phyloP scores from a whole-genome alignment of 2,797 vertebrate genomes.

The Coregonus sp. region DNA sequence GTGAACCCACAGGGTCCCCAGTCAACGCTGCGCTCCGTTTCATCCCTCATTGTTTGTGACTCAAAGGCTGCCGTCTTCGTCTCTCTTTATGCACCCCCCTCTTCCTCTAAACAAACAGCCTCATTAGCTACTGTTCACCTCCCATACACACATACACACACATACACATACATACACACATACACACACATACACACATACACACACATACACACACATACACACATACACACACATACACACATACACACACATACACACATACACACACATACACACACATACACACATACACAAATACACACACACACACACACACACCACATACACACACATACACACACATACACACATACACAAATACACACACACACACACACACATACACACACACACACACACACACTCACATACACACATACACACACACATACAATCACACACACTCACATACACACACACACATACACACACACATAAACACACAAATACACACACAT shows the following conservation, averaged over 20 bases:
- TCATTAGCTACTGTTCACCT: slow-evolving; percentile 76
- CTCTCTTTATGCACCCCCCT: slow-evolving; percentile 58
- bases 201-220: neutral
- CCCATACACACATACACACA: slow-evolving; percentile 71
- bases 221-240: no score
- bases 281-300: neutral
- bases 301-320: neutral
- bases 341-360: neutral
- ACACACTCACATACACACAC: slow-evolving; percentile 62
- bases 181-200: neutral
- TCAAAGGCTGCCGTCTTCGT: slow-evolving; percentile 65
- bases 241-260: no score
- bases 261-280: neutral
- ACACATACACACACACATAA: slow-evolving; percentile 68
- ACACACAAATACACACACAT: neutral
- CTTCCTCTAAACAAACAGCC: slow-evolving; percentile 69
- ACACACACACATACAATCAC: no score
- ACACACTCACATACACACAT: no score
- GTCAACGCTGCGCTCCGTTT: slow-evolving; percentile 61
- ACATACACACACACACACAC: no score
- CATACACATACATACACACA: slow-evolving; percentile 33
- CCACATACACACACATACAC: neutral
- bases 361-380: neutral
- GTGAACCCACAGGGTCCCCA: slow-evolving; percentile 63
- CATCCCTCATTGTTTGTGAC: slow-evolving; percentile 68